phyloP scores from a whole-genome alignment of 2,888 invertebrate species.

The Ennomos quercinarius region DNA sequence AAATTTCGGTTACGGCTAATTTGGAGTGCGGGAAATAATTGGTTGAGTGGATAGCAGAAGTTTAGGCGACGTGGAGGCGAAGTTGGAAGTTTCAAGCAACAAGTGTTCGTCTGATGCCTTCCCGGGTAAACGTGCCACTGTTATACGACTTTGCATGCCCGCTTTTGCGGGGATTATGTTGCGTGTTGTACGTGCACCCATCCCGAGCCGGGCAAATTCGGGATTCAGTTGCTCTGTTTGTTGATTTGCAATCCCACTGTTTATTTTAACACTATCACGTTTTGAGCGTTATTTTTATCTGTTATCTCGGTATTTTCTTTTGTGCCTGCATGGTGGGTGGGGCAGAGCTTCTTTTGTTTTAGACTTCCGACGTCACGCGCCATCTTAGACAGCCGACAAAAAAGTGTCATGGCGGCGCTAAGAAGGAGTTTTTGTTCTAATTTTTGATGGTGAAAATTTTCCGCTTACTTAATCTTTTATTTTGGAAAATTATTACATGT shows the following conservation, averaged over 20 bases:
- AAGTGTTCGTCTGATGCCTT: constrained; percentile 81
- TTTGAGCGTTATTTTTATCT: constrained; percentile 34
- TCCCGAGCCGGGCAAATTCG: constrained; percentile 54
- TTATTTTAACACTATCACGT: constrained; percentile 46
- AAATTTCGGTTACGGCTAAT: constrained; percentile 41
- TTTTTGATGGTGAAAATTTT: constrained; percentile 40
- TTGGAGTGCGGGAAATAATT: constrained; percentile 55
- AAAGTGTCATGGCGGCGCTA: constrained; percentile 80
- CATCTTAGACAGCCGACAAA: constrained; percentile 81
- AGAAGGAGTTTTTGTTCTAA: constrained; percentile 59
- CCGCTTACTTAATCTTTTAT: constrained; percentile 28
- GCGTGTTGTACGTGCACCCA: constrained; percentile 49
- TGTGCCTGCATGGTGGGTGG: constrained; percentile 64
- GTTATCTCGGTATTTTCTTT: constrained; percentile 43
- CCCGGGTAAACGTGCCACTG: constrained; percentile 80
- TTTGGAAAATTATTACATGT: neutral
- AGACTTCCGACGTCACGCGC: constrained; percentile 71
- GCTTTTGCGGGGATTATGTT: constrained; percentile 72
- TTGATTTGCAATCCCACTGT: constrained; percentile 59
- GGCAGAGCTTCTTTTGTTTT: constrained; percentile 83
- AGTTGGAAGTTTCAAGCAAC: constrained; percentile 75
- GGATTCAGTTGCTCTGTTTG: constrained; percentile 61
- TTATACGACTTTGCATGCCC: constrained; percentile 80
- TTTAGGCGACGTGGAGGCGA: constrained; percentile 60
- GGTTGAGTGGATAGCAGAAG: constrained; percentile 49